Conservation (phyloP, 1,140 invertebrate species). For the Atopsyche davidsoni region DNA sequence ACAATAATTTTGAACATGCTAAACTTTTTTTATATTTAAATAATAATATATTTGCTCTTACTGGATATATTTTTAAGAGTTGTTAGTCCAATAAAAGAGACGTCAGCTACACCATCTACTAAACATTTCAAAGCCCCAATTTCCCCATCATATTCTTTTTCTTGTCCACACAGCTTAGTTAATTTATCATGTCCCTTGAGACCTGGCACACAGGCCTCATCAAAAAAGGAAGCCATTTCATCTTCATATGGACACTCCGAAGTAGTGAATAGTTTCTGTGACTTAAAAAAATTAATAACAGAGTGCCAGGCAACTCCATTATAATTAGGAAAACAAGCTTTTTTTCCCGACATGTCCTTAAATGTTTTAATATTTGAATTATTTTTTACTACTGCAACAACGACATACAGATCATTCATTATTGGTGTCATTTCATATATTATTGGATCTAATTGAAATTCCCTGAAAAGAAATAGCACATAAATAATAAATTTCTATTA, state of each 20-base stretch:
- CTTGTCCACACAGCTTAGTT: conserved; percentile 30
- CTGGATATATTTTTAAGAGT: conserved; percentile 59
- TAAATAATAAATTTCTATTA: not conserved
- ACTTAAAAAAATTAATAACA: conserved; percentile 53
- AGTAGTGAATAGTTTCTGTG: conserved; percentile 39
- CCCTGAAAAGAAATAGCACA: conserved; percentile 39
- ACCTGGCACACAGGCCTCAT: conserved; percentile 54
- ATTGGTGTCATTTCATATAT: conserved; percentile 59
- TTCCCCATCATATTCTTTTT: conserved; percentile 44
- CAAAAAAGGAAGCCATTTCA: conserved; percentile 55
- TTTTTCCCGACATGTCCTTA: conserved; percentile 56
- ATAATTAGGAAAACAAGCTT: conserved; percentile 63
- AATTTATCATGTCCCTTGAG: conserved; percentile 30
- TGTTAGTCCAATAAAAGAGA: conserved; percentile 76
- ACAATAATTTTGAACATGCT: too few relatives aligned
- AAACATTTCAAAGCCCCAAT: conserved; percentile 72
- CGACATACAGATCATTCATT: conserved; percentile 54
- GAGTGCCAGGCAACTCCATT: conserved; percentile 60
- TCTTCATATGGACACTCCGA: conserved; percentile 40
- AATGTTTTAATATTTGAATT: conserved; percentile 52
- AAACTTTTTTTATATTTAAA: too few relatives aligned
- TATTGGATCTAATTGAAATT: conserved; percentile 56
- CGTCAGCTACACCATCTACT: conserved; percentile 69
- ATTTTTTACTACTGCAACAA: conserved; percentile 65
- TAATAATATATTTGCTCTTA: too few relatives aligned